These are phyloP conservation scores for Neomonachus schauinslandi DNA, from an alignment of 2,113 vertebrate species.

Conservation along the genomic window DNA sequence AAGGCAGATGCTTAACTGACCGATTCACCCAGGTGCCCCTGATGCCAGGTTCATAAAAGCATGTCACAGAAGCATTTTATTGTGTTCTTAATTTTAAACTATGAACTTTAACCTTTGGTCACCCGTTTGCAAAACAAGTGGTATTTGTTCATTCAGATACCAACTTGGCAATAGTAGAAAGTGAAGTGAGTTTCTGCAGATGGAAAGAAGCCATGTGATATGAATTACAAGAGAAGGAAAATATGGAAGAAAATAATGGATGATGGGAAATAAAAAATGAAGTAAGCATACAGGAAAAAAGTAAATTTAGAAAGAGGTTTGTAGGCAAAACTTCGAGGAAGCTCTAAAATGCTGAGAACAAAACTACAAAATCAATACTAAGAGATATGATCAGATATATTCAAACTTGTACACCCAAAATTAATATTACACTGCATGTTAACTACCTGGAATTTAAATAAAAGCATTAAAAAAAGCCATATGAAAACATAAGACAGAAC, in stretches of 20 bases:
- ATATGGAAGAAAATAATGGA: neutral
- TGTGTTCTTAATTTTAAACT: neutral
- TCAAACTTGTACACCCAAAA: neutral
- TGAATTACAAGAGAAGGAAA: neutral
- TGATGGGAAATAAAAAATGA: neutral
- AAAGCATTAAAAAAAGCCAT: neutral
- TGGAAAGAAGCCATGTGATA: neutral
- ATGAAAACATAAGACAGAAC: neutral
- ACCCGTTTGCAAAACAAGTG: neutral
- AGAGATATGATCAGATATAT: neutral
- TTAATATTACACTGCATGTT: neutral
- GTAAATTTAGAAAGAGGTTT: neutral
- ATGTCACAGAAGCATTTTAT: neutral
- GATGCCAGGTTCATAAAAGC: neutral
- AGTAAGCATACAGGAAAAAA: neutral
- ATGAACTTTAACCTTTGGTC: neutral
- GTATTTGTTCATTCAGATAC: neutral
- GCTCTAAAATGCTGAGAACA: neutral
- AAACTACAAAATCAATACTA: neutral
- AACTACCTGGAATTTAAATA: neutral
- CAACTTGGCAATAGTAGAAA: neutral
- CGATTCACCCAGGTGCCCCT: neutral
- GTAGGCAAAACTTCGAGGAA: neutral
- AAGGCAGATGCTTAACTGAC: neutral
- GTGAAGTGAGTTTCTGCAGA: neutral